Percentiles rank a stretch among this genome's conserved stretches.
These are phyloP conservation scores for Acrobeloides nanus DNA, from an alignment of 2,888 invertebrate genomes.

Conservation along the genomic window DNA sequence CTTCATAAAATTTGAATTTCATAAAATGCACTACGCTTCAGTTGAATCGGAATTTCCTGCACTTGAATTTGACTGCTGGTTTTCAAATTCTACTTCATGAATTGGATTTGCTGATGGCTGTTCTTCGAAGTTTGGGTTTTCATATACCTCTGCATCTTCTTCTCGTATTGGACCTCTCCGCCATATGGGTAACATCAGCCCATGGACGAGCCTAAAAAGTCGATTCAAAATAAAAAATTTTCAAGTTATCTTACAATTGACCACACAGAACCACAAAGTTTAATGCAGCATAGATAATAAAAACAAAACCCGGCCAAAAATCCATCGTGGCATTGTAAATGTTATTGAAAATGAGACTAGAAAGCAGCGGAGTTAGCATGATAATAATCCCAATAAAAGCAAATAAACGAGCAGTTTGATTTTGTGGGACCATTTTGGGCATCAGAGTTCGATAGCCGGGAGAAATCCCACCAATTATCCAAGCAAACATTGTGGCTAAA, in stretches of 20 bases:
- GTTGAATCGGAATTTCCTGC: too few species aligned
- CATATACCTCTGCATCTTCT: too few species aligned
- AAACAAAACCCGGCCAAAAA: conserved; percentile 47
- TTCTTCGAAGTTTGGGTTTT: too few species aligned
- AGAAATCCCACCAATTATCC: conserved; percentile 36
- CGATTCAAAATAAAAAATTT: too few species aligned
- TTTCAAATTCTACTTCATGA: too few species aligned
- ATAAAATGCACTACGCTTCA: too few species aligned
- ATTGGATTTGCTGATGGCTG: too few species aligned
- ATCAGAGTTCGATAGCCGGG: conserved; percentile 45
- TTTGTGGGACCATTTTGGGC: conserved; percentile 47
- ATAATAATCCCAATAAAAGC: conserved; percentile 25
- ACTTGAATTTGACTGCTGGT: too few species aligned
- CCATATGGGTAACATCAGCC: too few species aligned
- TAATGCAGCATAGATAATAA: conserved; percentile 36
- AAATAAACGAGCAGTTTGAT: conserved; percentile 44
- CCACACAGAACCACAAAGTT: conserved; percentile 31
- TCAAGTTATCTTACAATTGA: conserved; percentile 37
- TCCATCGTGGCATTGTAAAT: conserved; percentile 36
- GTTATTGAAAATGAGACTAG: conserved; percentile 37
- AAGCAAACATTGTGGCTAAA: conserved; percentile 32
- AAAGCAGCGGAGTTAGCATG: conserved; percentile 41
- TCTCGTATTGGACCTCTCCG: too few species aligned
- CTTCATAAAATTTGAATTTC: too few species aligned
- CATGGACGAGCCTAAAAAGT: too few species aligned